Base-by-base conservation (phyloP, 2,113 vertebrate genomes). In the Syngnathus scovelli region DNA sequence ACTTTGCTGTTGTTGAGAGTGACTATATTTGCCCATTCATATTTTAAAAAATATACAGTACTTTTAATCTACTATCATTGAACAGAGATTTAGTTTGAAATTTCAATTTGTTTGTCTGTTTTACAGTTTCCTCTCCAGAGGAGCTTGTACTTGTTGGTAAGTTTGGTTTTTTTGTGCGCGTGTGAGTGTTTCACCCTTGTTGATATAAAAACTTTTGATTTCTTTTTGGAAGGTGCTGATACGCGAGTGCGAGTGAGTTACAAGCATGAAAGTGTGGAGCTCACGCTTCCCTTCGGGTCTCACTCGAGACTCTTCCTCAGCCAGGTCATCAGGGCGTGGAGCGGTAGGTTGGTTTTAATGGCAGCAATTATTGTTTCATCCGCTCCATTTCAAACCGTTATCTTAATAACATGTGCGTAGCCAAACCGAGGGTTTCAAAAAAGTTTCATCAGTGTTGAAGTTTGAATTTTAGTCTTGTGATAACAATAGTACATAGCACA, bases 251-350 rank as follows among this genome's bases (percentile, higher is more conserved):
- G 72, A 83, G 76, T 98, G 15, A 85, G 78, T 18, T 92, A 89
- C 1, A 81, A 55, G 0, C 87, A 89, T 0, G 78, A 87, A 2
- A 86, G 74, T 0, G 74, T 98, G 23, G 64, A 84, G 4, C 86
- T 96, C 72, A 91, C 54, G 39, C 82, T 99, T 52, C 96, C 95
- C 0, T 99, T 99, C 36, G 96, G 96, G 7, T 99, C 95, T 2
- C 94, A 94, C 33, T 94, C 93, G 0, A 93, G 93, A 10, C 77
- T 70, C 0, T 97, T 98, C 80, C 92, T 98, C 46, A 87, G 88
- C 19, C 93, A 95, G 89, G 81, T 98, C 43, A 67, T 87, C 87
- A 88, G 84, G 69, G 92, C 91, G 23, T 83, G 89, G 89, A 71
- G 92, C 82, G 96, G 95, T 98, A 90, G 69, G 90, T 79, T 54